A percentile compares a stretch with the other conserved stretches of the same genome.
phyloP scores from a whole-genome alignment of 2,113 vertebrate species.

The Daphoenositta chrysoptera region DNA sequence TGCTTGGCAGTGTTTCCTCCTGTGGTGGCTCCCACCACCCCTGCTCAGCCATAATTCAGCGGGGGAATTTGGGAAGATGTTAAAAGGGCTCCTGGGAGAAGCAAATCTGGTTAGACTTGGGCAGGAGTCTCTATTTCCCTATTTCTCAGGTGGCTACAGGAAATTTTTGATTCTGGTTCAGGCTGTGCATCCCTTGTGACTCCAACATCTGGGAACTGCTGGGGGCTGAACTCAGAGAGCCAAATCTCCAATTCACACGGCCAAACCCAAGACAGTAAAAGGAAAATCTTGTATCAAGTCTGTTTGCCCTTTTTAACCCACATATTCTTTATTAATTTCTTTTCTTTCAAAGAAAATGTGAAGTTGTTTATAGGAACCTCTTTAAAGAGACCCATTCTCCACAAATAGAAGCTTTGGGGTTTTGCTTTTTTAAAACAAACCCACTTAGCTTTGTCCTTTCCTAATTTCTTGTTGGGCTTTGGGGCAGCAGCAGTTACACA shows the following conservation, averaged over 20 bases:
- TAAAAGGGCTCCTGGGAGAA: neutral
- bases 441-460: neutral
- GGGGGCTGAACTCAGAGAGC: neutral
- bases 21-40: neutral
- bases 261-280: neutral
- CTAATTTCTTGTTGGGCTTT: neutral
- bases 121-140: neutral
- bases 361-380: neutral
- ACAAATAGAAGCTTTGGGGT: neutral
- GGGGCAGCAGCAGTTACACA: constrained; percentile 14
- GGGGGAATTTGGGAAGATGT: neutral
- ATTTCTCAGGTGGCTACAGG: neutral
- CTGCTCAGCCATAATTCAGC: neutral
- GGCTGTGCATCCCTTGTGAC: neutral
- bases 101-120: neutral
- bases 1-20: neutral
- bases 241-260: neutral
- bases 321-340: neutral
- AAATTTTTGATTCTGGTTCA: neutral
- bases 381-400: neutral
- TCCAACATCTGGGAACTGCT: neutral
- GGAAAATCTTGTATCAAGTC: neutral
- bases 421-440: neutral
- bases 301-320: neutral
- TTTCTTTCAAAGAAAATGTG: neutral